phyloP scores from a whole-genome alignment of 2,113 vertebrate genomes.

The Paratilapia polleni region DNA sequence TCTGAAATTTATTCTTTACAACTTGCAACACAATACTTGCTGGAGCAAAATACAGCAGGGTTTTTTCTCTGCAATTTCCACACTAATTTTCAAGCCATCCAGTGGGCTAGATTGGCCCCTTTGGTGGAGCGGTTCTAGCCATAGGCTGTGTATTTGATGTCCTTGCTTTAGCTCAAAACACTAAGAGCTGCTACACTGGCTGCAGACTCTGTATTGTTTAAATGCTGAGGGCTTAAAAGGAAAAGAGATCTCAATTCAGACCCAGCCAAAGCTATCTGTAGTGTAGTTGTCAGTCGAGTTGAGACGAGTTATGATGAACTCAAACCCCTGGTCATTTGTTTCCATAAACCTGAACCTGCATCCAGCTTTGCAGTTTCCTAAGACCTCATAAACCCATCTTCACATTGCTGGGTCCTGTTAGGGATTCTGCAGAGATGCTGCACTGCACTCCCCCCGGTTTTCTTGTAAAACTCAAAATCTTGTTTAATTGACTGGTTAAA shows the following conservation, averaged over 20 bases:
- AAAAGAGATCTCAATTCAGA: background rate
- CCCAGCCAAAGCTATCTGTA: background rate
- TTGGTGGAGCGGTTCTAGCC: background rate
- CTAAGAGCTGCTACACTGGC: background rate
- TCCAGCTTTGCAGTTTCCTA: background rate
- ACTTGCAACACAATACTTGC: background rate
- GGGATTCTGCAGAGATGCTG: conserved; percentile 25
- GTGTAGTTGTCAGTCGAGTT: background rate
- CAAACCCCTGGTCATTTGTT: background rate
- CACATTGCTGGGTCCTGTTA: background rate
- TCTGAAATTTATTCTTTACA: background rate
- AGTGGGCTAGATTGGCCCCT: background rate
- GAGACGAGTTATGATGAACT: background rate
- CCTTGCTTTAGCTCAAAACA: background rate
- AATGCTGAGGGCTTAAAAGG: background rate
- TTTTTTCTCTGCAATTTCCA: background rate
- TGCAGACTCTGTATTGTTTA: background rate
- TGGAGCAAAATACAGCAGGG: background rate
- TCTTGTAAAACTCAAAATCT: conserved; percentile 42
- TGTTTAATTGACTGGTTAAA: conserved; percentile 27
- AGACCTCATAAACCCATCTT: background rate
- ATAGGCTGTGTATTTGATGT: background rate
- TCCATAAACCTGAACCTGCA: background rate
- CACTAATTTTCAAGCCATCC: background rate
- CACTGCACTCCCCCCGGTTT: background rate